A percentile compares a stretch with the other conserved stretches of the same genome.
These are phyloP conservation scores for Zaprionus bogoriensis DNA, from an alignment of 2,888 invertebrate species.

Conservation along the genomic window DNA sequence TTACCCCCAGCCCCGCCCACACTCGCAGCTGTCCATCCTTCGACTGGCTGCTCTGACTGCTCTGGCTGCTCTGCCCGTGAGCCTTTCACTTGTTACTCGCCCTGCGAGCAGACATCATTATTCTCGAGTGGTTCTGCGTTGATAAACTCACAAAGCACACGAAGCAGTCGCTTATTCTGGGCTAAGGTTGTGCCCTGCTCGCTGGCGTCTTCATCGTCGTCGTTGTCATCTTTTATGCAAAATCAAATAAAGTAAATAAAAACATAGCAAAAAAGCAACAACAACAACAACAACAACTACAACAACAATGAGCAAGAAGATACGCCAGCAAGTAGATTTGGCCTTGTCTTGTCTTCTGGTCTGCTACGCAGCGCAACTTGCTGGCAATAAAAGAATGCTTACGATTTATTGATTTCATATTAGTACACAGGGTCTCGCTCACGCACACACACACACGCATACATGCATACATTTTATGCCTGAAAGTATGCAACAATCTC, in stretches of 20 bases:
- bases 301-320: background rate
- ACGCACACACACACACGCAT: conserved; percentile 17
- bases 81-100: conserved; percentile 41
- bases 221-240: conserved; percentile 69
- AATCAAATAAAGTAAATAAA: conserved; percentile 65
- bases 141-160: conserved; percentile 74
- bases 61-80: background rate
- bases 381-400: conserved; percentile 59
- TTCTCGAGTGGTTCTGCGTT: conserved; percentile 64
- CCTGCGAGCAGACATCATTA: conserved; percentile 67
- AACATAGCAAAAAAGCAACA: conserved; percentile 33
- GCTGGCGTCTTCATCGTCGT: conserved; percentile 10
- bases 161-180: conserved; percentile 31
- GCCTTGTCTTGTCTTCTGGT: conserved; percentile 24
- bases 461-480: conserved; percentile 65
- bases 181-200: background rate
- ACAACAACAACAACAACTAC: too few relatives aligned
- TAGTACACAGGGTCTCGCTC: conserved; percentile 33
- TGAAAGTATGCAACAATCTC: conserved; percentile 65
- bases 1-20: background rate
- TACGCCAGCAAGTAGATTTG: conserved; percentile 11
- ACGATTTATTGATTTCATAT: conserved; percentile 74
- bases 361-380: conserved; percentile 41
- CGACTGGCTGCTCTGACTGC: conserved; percentile 12
- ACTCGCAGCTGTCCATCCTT: conserved; percentile 8